Percentiles rank a stretch among this genome's conserved stretches.
Conservation (phyloP, 2,797 vertebrate genomes). For the Falco rusticolus region DNA sequence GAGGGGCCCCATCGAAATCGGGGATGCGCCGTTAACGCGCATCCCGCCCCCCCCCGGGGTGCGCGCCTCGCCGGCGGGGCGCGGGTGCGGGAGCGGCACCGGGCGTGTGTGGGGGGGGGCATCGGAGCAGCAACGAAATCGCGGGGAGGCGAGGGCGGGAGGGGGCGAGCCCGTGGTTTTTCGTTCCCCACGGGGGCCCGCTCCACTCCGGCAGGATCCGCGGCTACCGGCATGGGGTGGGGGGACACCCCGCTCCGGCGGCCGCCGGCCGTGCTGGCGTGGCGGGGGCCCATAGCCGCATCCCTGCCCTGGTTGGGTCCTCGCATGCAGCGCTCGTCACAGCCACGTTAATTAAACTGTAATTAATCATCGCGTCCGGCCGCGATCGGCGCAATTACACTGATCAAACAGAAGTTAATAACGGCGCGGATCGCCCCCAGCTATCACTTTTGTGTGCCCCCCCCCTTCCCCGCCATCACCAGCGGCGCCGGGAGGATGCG, state of each 20-base stretch:
- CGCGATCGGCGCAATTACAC: constrained; percentile 86
- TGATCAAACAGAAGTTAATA: constrained; percentile 88
- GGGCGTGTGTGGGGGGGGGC: neutral
- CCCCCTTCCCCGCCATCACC: neutral
- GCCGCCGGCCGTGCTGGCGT: neutral
- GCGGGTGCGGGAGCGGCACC: neutral
- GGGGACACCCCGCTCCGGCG: neutral
- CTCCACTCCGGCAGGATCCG: neutral
- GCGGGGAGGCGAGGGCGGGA: neutral
- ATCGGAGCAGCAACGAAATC: constrained; percentile 19
- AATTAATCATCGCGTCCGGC: constrained; percentile 88
- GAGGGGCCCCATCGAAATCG: constrained; percentile 27
- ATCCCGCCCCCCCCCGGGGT: neutral
- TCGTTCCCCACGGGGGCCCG: neutral
- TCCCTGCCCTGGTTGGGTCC: constrained; percentile 53
- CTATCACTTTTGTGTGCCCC: constrained; percentile 60
- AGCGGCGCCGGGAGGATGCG: neutral
- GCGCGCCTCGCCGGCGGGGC: neutral
- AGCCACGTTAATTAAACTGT: constrained; percentile 87
- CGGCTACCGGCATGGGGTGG: neutral
- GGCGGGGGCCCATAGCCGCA: neutral
- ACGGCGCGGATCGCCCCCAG: constrained; percentile 81
- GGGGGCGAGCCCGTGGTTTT: neutral
- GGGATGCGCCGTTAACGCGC: neutral
- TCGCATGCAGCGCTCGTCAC: constrained; percentile 81